phyloP scores from a whole-genome alignment of 2,888 invertebrate species.

The Acanthosoma haemorrhoidale region DNA sequence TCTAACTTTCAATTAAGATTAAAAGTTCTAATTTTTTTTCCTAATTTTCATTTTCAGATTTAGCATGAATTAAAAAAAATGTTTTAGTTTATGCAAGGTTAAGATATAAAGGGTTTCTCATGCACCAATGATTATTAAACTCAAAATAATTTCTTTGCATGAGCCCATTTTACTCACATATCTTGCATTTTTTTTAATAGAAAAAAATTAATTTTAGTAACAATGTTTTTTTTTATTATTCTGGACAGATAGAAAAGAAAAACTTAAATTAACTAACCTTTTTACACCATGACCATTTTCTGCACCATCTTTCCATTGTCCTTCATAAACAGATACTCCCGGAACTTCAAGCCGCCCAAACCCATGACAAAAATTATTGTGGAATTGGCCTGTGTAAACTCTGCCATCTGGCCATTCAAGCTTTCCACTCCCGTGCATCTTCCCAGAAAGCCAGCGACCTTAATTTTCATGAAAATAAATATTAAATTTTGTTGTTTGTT shows the following conservation, averaged over 20 bases:
- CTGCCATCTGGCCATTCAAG: constrained; percentile 77
- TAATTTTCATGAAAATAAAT: background rate
- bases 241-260: background rate
- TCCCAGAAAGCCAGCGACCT: constrained; percentile 74
- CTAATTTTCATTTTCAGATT: too few relatives aligned
- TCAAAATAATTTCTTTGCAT: background rate
- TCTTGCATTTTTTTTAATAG: too few relatives aligned
- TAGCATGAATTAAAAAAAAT: too few relatives aligned
- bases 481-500: too few relatives aligned
- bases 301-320: constrained; percentile 73
- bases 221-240: background rate
- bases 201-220: too few relatives aligned
- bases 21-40: too few relatives aligned
- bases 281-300: constrained; percentile 75
- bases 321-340: constrained; percentile 66
- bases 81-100: too few relatives aligned
- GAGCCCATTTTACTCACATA: too few relatives aligned
- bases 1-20: too few relatives aligned
- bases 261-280: constrained; percentile 48
- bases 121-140: too few relatives aligned
- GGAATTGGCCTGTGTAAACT: constrained; percentile 73
- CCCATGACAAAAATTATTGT: constrained; percentile 66
- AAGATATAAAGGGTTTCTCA: too few relatives aligned
- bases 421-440: constrained; percentile 77
- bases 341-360: constrained; percentile 65